phyloP scores from a whole-genome alignment of 1,140 invertebrate genomes.

The Drosophila quadrilineata region DNA sequence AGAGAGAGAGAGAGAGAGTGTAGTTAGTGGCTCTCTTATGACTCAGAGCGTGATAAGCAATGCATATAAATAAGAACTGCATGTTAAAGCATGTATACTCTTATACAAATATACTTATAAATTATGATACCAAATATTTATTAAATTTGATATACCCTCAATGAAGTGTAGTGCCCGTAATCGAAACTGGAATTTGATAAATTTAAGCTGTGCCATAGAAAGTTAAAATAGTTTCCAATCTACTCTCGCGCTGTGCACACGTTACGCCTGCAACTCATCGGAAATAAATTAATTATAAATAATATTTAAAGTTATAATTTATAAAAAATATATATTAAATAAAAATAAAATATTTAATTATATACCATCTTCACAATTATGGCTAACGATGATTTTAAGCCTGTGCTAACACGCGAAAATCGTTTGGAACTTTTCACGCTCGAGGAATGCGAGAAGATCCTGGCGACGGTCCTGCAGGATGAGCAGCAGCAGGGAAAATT shows the following conservation, averaged over 20 bases:
- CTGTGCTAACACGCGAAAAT: conserved; percentile 44
- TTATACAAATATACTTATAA: background rate
- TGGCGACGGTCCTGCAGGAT: conserved; percentile 49
- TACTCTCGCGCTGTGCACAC: background rate
- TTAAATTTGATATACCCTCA: no score
- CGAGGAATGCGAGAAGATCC: conserved; percentile 55
- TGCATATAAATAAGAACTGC: background rate
- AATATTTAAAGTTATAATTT: background rate
- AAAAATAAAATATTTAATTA: background rate
- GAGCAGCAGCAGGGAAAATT: conserved; percentile 30
- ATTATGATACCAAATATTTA: no score
- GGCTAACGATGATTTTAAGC: conserved; percentile 33
- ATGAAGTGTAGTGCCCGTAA: no score
- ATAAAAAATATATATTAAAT: no score
- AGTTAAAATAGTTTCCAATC: conserved; percentile 26
- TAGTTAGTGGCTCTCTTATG: background rate
- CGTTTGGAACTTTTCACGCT: conserved; percentile 48
- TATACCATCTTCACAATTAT: conserved; percentile 20
- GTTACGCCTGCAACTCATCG: background rate
- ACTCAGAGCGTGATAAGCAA: conserved; percentile 5
- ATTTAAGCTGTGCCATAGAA: no score
- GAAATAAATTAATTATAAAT: background rate
- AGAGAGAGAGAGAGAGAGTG: no score
- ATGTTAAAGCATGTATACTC: background rate
- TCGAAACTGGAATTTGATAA: no score